Conservation (phyloP, 2,888 invertebrate species). For the Proisotoma minuta region DNA sequence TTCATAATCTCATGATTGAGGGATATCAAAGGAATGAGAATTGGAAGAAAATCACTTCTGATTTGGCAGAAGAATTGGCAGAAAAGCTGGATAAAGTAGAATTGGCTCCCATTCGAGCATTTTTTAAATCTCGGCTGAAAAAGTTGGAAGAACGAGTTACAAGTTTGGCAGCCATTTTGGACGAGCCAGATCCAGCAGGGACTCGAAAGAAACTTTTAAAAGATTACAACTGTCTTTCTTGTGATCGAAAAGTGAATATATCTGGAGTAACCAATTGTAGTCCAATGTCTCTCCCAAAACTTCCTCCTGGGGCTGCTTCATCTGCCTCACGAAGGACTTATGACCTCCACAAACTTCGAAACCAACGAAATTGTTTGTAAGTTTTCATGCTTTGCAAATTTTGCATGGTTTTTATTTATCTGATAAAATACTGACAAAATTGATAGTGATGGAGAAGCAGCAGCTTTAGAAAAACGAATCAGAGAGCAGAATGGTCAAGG, state of each 20-base stretch:
- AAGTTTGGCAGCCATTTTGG: slow-evolving; percentile 16
- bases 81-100: slow-evolving; percentile 35
- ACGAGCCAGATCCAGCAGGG: slow-evolving; percentile 40
- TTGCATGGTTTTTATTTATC: too few species aligned
- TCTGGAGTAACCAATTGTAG: slow-evolving; percentile 35
- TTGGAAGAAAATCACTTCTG: slow-evolving; percentile 32
- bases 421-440: too few species aligned
- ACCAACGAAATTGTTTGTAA: neutral
- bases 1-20: slow-evolving; percentile 33
- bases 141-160: slow-evolving; percentile 26
- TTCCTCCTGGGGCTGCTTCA: slow-evolving; percentile 13
- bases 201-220: slow-evolving; percentile 35
- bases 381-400: too few species aligned
- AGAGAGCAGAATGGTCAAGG: neutral
- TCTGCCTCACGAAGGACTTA: slow-evolving; percentile 25
- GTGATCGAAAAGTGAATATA: slow-evolving; percentile 33
- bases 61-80: slow-evolving; percentile 29
- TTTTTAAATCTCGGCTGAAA: slow-evolving; percentile 32
- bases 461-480: neutral
- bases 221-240: slow-evolving; percentile 36
- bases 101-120: slow-evolving; percentile 30
- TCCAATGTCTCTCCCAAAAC: slow-evolving; percentile 16
- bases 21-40: slow-evolving; percentile 33
- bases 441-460: neutral
- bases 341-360: slow-evolving; percentile 23